Percentiles rank a stretch among this genome's conserved stretches.
Evolutionary conservation across 2,797 vertebrate genomes (phyloP).

Genomic region (Salarias fasciatus): DNA sequence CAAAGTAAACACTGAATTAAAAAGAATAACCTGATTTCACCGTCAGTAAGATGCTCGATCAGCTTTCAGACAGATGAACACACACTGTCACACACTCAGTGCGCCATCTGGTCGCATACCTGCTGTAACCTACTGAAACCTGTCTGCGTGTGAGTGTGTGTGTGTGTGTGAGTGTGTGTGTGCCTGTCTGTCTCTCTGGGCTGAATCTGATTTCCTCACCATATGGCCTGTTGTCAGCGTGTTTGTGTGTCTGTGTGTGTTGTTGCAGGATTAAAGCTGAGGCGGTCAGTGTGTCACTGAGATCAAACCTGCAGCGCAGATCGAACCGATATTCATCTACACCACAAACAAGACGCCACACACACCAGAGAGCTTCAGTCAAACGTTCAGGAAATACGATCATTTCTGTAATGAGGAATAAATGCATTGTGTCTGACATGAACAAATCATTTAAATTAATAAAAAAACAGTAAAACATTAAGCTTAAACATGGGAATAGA

Average conservation of each 20-base stretch:
- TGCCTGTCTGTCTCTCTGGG: conserved; percentile 67
- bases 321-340: conserved; percentile 13
- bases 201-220: conserved; percentile 73
- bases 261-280: conserved; percentile 43
- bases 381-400: neutral
- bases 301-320: conserved; percentile 35
- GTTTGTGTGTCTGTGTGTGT: conserved; percentile 45
- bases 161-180: conserved; percentile 46
- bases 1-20: neutral
- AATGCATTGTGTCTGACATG: too few species aligned
- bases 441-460: too few species aligned
- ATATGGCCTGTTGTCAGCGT: conserved; percentile 58
- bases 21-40: conserved; percentile 11
- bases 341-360: conserved; percentile 1
- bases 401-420: too few species aligned
- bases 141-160: conserved; percentile 52
- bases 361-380: neutral
- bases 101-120: conserved; percentile 66
- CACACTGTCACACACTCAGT: conserved; percentile 16
- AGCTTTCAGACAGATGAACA: conserved; percentile 26
- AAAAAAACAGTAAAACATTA: too few species aligned
- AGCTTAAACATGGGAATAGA: too few species aligned
- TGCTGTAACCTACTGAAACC: conserved; percentile 69
- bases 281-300: conserved; percentile 44
- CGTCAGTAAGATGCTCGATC: conserved; percentile 16